Base-by-base conservation (phyloP, 1,140 invertebrate genomes). In the Onthophagus taurus region DNA sequence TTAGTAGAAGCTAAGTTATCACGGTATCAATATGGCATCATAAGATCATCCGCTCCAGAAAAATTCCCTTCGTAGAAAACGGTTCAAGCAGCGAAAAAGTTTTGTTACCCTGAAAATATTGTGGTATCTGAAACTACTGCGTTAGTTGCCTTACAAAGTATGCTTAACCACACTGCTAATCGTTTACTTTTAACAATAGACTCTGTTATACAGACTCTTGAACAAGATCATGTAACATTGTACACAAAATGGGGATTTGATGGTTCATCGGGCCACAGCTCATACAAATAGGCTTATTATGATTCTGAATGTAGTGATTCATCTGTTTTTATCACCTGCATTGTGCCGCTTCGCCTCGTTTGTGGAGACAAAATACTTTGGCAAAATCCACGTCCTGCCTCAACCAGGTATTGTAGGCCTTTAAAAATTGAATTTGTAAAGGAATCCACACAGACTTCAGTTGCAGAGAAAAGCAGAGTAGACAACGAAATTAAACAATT, bases 371-470 rank as follows among this genome's bases (percentile, higher is more conserved):
- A 19, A 31, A 42, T 42, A 6, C 1, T n/a, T 42, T 42, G 24
- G 17, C 29, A 42, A 42, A 42, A 42, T 14, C 41, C 24, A 31
- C 26, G 29, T 42, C 41, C 29, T 8, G 16, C 41, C 8, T 42
- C 29, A 9, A 17, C 41, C 3, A 8, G 29, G 16, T 42, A 19
- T 19, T 30, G 26, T 19, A 5, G 29, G 11, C 41, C 29, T 3
- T 11, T 31, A 31, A 31, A 12, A 42, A 42, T 19, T 19, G 11
- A 26, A 24, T 36, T 23, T 12, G 31, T n/a, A n/a, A n/a, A n/a
- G n/a, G n/a, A n/a, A n/a, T n/a, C n/a, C n/a, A n/a, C n/a, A n/a
- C n/a, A n/a, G n/a, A n/a, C n/a, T n/a, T n/a, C n/a, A n/a, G n/a
- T n/a, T n/a, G n/a, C n/a, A n/a, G n/a, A n/a, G n/a, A n/a, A n/a